Base-by-base conservation (phyloP, 2,113 vertebrate genomes). In the Caloenas nicobarica region DNA sequence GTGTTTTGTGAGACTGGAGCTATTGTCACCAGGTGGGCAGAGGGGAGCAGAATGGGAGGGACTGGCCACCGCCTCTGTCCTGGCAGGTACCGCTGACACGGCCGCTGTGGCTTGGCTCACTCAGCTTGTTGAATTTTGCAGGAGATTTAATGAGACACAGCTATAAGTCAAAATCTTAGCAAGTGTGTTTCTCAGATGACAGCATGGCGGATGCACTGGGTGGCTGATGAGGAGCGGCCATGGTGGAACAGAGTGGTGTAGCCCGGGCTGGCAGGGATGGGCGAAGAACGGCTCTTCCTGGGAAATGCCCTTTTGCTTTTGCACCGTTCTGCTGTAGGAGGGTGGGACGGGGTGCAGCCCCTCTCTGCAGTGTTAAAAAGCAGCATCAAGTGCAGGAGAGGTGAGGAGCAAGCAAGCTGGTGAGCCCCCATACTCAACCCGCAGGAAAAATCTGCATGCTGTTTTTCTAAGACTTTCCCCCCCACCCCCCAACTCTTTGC, bases 251-350 rank as follows among this genome's bases (percentile, higher is more conserved):
- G 51, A 26, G 72, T 0, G 0, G 2, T 11, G n/a, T 15, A 0
- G 19, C 24, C 40, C 31, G 54, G 53, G 23, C 23, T 0, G 5
- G 5, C 6, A 18, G 33, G 57, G 44, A 2, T 1, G 22, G 13
- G 29, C 33, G n/a, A 68, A 24, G 17, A 60, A 33, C 0, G 1
- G 8, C 33, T 60, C 7, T 68, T 16, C 11, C 21, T 22, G 34
- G 60, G n/a, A 92, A 34, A 16, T 40, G 17, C 48, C 18, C 48
- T 76, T n/a, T 21, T 34, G 15, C 4, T 76, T 56, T 2, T 26
- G 19, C 22, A 14, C 21, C 0, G 1, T 22, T 56, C 34, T 0
- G 2, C n/a, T 62, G 16, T 11, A 0, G 0, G 10, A 29, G 22
- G 26, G 16, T 0, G 9, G 53, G 71, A 76, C 60, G 33, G 26